phyloP scores from a whole-genome alignment of 2,113 vertebrate genomes.

The Phyllopteryx taeniolatus region DNA sequence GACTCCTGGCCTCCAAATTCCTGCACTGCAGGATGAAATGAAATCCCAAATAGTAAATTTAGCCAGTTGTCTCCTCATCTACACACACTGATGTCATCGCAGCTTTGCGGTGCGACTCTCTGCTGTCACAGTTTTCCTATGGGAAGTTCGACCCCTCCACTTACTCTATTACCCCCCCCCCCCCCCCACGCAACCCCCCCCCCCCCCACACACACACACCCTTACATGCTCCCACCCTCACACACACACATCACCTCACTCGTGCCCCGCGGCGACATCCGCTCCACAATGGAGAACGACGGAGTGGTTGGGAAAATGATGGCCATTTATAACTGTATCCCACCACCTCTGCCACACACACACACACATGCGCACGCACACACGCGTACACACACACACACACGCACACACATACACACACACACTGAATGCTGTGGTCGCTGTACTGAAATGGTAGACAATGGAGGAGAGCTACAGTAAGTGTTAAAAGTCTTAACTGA shows the following conservation, averaged over 20 bases:
- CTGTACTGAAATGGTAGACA: conserved; percentile 31
- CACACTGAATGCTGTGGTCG: conserved; percentile 21
- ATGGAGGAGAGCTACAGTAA: conserved; percentile 65
- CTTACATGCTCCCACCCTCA: conserved; percentile 9
- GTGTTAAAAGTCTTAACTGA: conserved; percentile 86
- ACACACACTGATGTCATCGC: conserved; percentile 7
- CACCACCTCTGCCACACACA: conserved; percentile 35
- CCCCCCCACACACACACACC: conserved; percentile 35
- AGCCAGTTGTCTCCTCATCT: conserved; percentile 16
- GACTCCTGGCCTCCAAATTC: background rate
- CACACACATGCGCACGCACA: conserved; percentile 18
- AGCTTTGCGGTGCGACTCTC: conserved; percentile 31
- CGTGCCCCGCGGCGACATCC: conserved; percentile 60
- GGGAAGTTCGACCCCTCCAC: conserved; percentile 58
- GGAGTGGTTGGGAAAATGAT: conserved; percentile 76
- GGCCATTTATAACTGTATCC: conserved; percentile 80
- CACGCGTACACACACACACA: conserved; percentile 20
- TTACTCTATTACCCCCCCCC: conserved; percentile 60
- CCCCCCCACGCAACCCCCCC: conserved; percentile 18
- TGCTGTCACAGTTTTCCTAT: conserved; percentile 39
- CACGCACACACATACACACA: conserved; percentile 10
- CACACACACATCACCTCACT: conserved; percentile 53
- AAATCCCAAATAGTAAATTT: background rate
- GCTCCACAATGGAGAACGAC: conserved; percentile 71
- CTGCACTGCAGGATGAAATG: background rate